Base-by-base conservation (phyloP, 1,140 invertebrate species). In the Polypedilum pembai region DNA sequence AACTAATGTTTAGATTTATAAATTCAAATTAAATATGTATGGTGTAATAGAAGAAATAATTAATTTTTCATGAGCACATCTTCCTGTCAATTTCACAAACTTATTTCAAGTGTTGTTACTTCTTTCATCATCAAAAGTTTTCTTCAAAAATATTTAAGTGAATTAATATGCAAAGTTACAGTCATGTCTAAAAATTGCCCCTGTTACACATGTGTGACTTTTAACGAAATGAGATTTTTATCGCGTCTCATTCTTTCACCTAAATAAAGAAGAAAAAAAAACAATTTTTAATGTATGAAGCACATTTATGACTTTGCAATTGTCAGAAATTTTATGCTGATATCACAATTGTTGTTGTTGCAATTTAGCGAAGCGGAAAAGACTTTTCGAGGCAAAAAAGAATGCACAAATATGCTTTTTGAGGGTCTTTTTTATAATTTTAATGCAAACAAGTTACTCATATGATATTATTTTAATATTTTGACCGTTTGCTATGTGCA, bases 21-120 rank as follows among this genome's bases (percentile, higher is more conserved):
- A 33, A 56, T n/a, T 56, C n/a, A n/a, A 56, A 56, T 56, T n/a
- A 56, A 56, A 56, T 56, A n/a, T n/a, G 12, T n/a, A 56, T n/a
- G 12, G 4, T 56, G n/a, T n/a, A 56, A 56, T 56, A n/a, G 12
- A n/a, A 56, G 12, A 56, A 12, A 56, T 56, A 56, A n/a, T 56
- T n/a, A 56, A 12, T n/a, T 56, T n/a, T 56, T n/a, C n/a, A 12
- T 15, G 45, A 12, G 4, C 45, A 56, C n/a, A n/a, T n/a, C n/a
- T 56, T 12, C 45, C 24, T 33, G 24, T 56, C 12, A 56, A 56
- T 56, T 56, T n/a, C 45, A n/a, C 0, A n/a, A 15, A 12, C n/a
- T n/a, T n/a, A n/a, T n/a, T n/a, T n/a, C n/a, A n/a, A n/a, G n/a
- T n/a, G n/a, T n/a, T 15, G n/a, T n/a, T 56, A 56, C 12, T 56